These are phyloP conservation scores for Heptranchias perlo DNA, from an alignment of 2,113 vertebrate genomes.

Conservation along the genomic window DNA sequence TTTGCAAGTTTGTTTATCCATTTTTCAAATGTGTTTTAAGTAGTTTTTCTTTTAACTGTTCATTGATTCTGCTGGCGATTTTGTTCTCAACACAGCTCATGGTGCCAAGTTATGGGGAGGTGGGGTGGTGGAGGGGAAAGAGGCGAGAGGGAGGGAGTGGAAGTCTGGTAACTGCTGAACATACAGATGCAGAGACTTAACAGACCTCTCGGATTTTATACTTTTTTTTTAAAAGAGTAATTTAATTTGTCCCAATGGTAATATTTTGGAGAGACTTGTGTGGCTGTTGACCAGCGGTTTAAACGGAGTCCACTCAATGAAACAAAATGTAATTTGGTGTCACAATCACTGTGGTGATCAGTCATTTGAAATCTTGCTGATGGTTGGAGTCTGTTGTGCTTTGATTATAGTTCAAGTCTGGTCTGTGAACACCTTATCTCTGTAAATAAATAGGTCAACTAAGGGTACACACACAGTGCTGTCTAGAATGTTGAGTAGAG, in stretches of 20 bases:
- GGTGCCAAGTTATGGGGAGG: neutral
- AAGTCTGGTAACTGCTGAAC: neutral
- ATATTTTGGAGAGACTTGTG: neutral
- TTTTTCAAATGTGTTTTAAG: neutral
- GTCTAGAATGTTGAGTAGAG: neutral
- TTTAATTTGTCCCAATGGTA: neutral
- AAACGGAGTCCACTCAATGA: neutral
- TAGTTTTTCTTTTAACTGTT: neutral
- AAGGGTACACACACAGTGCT: neutral
- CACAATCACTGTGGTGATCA: neutral
- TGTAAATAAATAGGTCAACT: neutral
- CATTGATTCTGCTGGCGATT: neutral
- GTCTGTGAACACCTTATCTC: neutral
- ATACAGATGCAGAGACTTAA: neutral
- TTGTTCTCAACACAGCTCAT: neutral
- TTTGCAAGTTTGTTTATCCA: neutral
- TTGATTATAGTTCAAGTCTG: neutral
- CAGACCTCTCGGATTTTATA: too few species aligned
- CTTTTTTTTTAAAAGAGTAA: too few species aligned
- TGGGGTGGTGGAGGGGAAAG: neutral
- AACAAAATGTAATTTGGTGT: neutral
- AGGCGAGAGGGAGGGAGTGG: neutral
- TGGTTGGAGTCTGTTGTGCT: neutral
- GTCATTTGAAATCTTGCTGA: neutral
- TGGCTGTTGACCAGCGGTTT: neutral